Evolutionary conservation across 2,888 invertebrate genomes (phyloP).

Genomic region (Tolmerus cingulatus): DNA sequence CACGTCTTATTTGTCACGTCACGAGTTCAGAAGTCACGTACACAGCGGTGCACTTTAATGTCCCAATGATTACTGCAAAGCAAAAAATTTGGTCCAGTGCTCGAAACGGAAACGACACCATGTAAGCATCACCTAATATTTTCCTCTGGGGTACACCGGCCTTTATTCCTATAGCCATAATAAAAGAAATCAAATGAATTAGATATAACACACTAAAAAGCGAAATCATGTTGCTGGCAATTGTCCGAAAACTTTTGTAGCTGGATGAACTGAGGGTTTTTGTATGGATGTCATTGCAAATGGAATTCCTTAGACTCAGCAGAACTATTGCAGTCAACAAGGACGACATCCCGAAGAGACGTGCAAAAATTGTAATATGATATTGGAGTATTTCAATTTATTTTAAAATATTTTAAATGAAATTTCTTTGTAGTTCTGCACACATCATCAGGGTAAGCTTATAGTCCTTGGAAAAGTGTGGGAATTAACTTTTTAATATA

Average conservation of each 20-base stretch:
- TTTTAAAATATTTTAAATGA: background rate
- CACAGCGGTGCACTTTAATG: background rate
- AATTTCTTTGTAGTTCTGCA: background rate
- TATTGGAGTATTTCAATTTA: background rate
- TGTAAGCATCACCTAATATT: background rate
- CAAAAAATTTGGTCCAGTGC: background rate
- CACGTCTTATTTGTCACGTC: background rate
- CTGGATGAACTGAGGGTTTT: background rate
- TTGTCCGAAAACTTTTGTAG: background rate
- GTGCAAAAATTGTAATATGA: background rate
- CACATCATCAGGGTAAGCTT: background rate
- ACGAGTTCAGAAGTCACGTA: background rate
- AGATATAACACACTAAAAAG: background rate
- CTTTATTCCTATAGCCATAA: background rate
- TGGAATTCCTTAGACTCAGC: background rate
- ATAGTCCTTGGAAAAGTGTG: background rate
- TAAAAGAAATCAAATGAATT: background rate
- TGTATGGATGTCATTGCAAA: background rate
- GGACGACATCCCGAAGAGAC: background rate
- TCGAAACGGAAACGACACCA: background rate
- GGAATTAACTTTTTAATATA: background rate
- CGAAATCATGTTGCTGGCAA: background rate
- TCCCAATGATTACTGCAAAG: background rate
- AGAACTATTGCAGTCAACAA: background rate
- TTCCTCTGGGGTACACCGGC: background rate